Base-by-base conservation (phyloP, 2,797 vertebrate species). In the Enteromius argenteus region DNA sequence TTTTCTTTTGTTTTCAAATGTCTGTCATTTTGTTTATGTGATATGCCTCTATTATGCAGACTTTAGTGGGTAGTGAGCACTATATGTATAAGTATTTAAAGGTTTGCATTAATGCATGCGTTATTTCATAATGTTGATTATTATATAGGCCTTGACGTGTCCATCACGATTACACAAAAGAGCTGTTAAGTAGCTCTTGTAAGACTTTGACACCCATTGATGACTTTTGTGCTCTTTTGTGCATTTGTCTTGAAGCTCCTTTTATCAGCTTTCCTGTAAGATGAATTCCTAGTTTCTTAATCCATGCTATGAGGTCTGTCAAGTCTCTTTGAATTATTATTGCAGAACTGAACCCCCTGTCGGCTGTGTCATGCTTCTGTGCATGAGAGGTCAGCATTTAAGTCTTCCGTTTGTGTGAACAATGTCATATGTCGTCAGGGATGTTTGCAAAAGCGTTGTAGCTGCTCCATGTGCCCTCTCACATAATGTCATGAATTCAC, bases 281-380 rank as follows among this genome's bases (percentile, higher is more conserved):
- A 79, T 72, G 67, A 19, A 79, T 84, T 37, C 15, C 67, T 80
- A 49, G 19, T 46, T 39, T 83, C 49, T 77, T 46, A 46, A 44
- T 68, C 44, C 19, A 69, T 17, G 49, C 49, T 69, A 42, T 77
- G 49, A 77, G 37, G 73, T 77, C 46, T 77, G 62, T 77, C 15
- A 49, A 68, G 73, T 77, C 83, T 62, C 75, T 72, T 80, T 84
- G 76, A 80, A 84, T 84, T 84, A 79, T 44, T 53, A 82, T 39
- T 62, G 67, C 77, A 80, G 73, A 37, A 21, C 67, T 51, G 56
- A 72, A 72, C 51, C 32, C 58, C 67, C 83, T 64, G 76, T 69
- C 30, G 46, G 78, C 44, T 79, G 66, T 78, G 72, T 79, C 83
- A 84, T 73, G 68, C 75, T 62, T 72, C 51, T 39, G 51, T 56